A percentile compares a stretch with the other conserved stretches of the same genome.
These are phyloP conservation scores for Drosophila ercepeae DNA, from an alignment of 1,140 invertebrate species.

Conservation along the genomic window DNA sequence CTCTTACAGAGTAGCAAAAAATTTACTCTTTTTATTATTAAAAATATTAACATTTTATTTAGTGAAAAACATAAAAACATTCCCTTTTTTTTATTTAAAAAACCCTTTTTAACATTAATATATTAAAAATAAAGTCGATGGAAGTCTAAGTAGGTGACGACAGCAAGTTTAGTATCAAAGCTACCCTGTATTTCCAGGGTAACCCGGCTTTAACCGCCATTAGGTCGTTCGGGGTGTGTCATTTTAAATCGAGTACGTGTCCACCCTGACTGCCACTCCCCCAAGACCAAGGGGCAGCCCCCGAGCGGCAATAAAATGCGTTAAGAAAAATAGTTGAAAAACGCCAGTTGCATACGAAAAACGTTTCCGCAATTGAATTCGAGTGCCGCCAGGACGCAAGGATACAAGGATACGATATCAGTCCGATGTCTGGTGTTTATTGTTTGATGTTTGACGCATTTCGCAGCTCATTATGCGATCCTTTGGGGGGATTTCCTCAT, in stretches of 20 bases:
- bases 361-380: slow-evolving; percentile 70
- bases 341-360: slow-evolving; percentile 80
- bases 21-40: too few relatives aligned
- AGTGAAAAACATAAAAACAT: too few relatives aligned
- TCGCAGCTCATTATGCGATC: slow-evolving; percentile 65
- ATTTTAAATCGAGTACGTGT: slow-evolving; percentile 74
- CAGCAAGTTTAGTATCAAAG: too few relatives aligned
- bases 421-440: slow-evolving; percentile 4
- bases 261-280: slow-evolving; percentile 22
- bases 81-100: too few relatives aligned
- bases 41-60: too few relatives aligned
- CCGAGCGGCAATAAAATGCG: slow-evolving; percentile 78
- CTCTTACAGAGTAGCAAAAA: too few relatives aligned
- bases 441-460: slow-evolving; percentile 36
- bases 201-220: slow-evolving; percentile 41
- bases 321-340: slow-evolving; percentile 82
- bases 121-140: too few relatives aligned
- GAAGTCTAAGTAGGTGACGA: too few relatives aligned
- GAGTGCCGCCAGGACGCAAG: slow-evolving; percentile 15
- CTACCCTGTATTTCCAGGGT: slow-evolving; percentile 8
- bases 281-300: slow-evolving; percentile 37
- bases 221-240: slow-evolving; percentile 66
- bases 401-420: slow-evolving; percentile 15
- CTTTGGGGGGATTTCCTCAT: slow-evolving; percentile 15
- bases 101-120: too few relatives aligned